Evolutionary conservation across 2,113 vertebrate species (phyloP).

Genomic region (Odontophorus gujanensis): DNA sequence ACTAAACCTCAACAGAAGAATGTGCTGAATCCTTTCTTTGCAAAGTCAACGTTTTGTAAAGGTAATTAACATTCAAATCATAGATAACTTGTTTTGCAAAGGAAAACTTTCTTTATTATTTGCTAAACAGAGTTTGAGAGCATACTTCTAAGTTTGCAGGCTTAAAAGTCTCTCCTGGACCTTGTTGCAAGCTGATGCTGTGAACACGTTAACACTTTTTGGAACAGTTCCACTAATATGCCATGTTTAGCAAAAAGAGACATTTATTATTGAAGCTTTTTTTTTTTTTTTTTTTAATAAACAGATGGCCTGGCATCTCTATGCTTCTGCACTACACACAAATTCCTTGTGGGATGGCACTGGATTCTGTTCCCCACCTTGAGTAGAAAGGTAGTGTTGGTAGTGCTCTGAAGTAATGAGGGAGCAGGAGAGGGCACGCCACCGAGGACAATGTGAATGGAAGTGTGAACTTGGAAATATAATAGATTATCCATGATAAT

Average conservation of each 20-base stretch:
- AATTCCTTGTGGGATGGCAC: neutral
- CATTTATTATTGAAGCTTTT: conserved; percentile 48
- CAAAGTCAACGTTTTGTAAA: conserved; percentile 31
- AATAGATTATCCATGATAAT: neutral
- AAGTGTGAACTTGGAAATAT: neutral
- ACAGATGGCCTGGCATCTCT: conserved; percentile 57
- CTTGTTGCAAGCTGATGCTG: conserved; percentile 74
- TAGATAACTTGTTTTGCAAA: conserved; percentile 25
- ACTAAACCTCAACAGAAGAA: conserved; percentile 9
- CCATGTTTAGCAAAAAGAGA: conserved; percentile 10
- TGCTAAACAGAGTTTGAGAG: conserved; percentile 37
- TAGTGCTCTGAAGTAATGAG: neutral
- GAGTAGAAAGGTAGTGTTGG: conserved; percentile 6
- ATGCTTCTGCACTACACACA: conserved; percentile 37
- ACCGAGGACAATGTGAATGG: neutral
- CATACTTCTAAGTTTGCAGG: conserved; percentile 21
- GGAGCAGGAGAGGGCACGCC: conserved; percentile 4
- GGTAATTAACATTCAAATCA: conserved; percentile 13
- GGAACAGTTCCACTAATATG: conserved; percentile 46
- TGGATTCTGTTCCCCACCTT: neutral
- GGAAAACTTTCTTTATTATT: conserved; percentile 53
- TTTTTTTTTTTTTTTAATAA: conserved; percentile 14
- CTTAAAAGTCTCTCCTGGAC: conserved; percentile 64
- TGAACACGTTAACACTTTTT: conserved; percentile 45
- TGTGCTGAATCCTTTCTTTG: conserved; percentile 39